These are phyloP conservation scores for Actinernus sp. DNA, from an alignment of 92 coral and sea anemone genomes.

Conservation along the genomic window DNA sequence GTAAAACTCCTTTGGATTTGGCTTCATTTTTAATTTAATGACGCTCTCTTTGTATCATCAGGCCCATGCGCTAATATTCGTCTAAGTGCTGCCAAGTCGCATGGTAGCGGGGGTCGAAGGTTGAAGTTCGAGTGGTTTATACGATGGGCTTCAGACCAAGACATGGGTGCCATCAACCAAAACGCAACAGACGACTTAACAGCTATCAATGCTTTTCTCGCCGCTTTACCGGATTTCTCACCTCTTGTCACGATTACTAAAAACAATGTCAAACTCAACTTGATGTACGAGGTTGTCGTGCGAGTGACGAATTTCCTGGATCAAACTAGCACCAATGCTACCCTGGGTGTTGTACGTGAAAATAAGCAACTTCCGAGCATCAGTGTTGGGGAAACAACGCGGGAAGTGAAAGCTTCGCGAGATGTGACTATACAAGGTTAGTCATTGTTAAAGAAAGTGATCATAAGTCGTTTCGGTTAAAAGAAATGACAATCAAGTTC, in stretches of 20 bases:
- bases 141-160: conserved; percentile 37
- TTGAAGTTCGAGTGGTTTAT: conserved; percentile 58
- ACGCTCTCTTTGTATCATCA: no score
- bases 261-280: conserved; percentile 20
- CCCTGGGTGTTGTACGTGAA: conserved; percentile 49
- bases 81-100: conserved; percentile 53
- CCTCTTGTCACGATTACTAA: conserved; percentile 1
- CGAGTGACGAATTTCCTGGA: conserved; percentile 69
- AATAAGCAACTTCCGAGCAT: conserved; percentile 63
- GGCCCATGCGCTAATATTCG: conserved; percentile 59
- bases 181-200: no score
- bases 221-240: neutral
- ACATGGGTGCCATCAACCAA: conserved; percentile 27
- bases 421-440: conserved; percentile 48
- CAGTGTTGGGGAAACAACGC: conserved; percentile 31
- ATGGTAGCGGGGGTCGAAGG: conserved; percentile 76
- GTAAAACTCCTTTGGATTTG: no score
- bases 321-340: conserved; percentile 25
- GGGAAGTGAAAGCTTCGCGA: conserved; percentile 42
- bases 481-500: no score
- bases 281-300: conserved; percentile 60
- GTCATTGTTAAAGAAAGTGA: no score
- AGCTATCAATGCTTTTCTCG: conserved; percentile 11
- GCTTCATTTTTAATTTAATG: no score
- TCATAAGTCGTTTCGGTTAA: no score